Percentiles rank a stretch among this genome's conserved stretches.
These are phyloP conservation scores for Glaucomys volans DNA, from an alignment of 2,113 vertebrate genomes.

Conservation along the genomic window DNA sequence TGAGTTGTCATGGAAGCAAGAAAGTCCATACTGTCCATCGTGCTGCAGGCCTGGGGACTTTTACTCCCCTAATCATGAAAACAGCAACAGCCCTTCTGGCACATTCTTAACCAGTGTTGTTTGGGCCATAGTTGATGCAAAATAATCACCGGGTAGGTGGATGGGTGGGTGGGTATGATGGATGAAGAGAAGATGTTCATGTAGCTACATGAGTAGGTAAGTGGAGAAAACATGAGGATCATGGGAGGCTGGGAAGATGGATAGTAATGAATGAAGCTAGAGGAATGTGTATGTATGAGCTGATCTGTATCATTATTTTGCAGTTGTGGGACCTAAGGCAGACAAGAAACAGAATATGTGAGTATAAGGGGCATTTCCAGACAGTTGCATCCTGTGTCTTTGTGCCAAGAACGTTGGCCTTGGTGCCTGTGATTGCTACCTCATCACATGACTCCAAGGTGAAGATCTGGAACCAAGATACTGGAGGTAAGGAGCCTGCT, in stretches of 20 bases:
- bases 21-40: neutral
- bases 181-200: neutral
- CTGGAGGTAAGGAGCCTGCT: conserved; percentile 89
- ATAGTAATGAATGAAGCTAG: neutral
- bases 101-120: neutral
- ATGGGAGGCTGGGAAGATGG: neutral
- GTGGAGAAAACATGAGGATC: neutral
- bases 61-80: neutral
- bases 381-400: conserved; percentile 93
- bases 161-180: neutral
- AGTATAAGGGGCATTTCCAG: conserved; percentile 94
- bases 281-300: neutral
- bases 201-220: neutral
- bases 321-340: conserved; percentile 98
- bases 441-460: conserved; percentile 93
- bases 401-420: conserved; percentile 85
- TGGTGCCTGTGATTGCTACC: conserved; percentile 89
- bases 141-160: neutral
- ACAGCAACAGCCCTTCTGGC: neutral
- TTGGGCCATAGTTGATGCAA: neutral
- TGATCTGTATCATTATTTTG: conserved; percentile 52
- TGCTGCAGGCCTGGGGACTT: neutral
- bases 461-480: conserved; percentile 94
- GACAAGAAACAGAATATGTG: conserved; percentile 89
- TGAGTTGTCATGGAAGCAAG: neutral